phyloP scores from a whole-genome alignment of 2,888 invertebrate genomes.

The Tricholauxania praeusta region DNA sequence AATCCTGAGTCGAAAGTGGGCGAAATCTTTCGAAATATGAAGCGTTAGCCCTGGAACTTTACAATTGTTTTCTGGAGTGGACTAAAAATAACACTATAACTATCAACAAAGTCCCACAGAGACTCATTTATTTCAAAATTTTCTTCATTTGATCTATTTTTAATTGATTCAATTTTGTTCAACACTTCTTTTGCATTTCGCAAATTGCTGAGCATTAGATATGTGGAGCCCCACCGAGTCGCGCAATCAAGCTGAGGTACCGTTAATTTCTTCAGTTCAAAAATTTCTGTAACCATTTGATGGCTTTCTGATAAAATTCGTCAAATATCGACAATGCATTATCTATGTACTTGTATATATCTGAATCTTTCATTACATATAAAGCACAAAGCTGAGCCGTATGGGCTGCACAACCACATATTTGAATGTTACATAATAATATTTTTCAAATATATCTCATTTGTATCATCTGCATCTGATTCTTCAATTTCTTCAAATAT shows the following conservation, averaged over 20 bases:
- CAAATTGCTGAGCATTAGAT: background rate
- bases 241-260: conserved; percentile 31
- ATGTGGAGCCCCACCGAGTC: background rate
- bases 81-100: conserved; percentile 33
- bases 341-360: conserved; percentile 15
- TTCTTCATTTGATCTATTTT: conserved; percentile 26
- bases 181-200: conserved; percentile 23
- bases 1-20: too few species aligned
- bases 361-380: conserved; percentile 18
- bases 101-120: conserved; percentile 29
- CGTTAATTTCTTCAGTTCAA: conserved; percentile 20
- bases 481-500: background rate
- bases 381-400: conserved; percentile 36
- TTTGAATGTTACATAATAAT: conserved; percentile 23
- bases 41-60: too few species aligned
- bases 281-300: conserved; percentile 25
- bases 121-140: conserved; percentile 29
- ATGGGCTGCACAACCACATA: conserved; percentile 28
- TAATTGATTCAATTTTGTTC: conserved; percentile 21
- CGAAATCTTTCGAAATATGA: too few species aligned
- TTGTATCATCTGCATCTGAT: too few species aligned
- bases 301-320: conserved; percentile 23
- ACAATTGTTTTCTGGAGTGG: conserved; percentile 28
- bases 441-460: too few species aligned
- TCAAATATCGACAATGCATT: conserved; percentile 10